phyloP scores from a whole-genome alignment of 2,888 invertebrate genomes.

The Hirtodrosophila histrioides region DNA sequence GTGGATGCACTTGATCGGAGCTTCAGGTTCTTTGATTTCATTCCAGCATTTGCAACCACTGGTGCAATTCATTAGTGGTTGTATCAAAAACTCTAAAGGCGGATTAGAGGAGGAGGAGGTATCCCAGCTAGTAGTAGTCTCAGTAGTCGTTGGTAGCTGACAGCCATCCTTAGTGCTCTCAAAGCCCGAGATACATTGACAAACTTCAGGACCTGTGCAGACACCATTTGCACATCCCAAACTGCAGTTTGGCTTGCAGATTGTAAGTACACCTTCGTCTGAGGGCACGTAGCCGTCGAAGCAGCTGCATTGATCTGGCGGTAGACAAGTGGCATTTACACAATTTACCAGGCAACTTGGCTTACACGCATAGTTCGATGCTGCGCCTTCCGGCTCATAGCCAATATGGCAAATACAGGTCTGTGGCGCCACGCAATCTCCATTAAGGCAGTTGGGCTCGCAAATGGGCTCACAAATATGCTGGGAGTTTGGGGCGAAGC shows the following conservation, averaged over 20 bases:
- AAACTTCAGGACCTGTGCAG: conserved; percentile 80
- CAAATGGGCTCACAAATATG: conserved; percentile 81
- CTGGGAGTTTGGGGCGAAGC: conserved; percentile 39
- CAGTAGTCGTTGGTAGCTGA: not conserved
- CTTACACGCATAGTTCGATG: conserved; percentile 24
- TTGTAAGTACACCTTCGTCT: conserved; percentile 85
- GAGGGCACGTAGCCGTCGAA: conserved; percentile 67
- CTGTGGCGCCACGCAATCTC: conserved; percentile 74
- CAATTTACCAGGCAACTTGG: conserved; percentile 60
- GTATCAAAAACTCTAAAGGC: conserved; percentile 3
- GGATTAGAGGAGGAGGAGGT: not conserved
- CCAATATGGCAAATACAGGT: conserved; percentile 73
- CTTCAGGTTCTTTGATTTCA: conserved; percentile 2
- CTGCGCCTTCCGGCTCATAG: conserved; percentile 57
- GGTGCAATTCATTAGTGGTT: conserved; percentile 34
- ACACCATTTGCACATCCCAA: conserved; percentile 72
- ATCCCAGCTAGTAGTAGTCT: not conserved
- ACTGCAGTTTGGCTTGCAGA: conserved; percentile 69
- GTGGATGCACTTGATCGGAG: conserved; percentile 41
- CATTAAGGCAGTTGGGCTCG: conserved; percentile 81
- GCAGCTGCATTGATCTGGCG: conserved; percentile 81
- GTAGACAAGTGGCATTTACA: conserved; percentile 63
- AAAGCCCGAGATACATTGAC: conserved; percentile 65
- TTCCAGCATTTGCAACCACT: conserved; percentile 61
- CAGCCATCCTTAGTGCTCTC: conserved; percentile 22